Evolutionary conservation across 2,888 invertebrate species (phyloP).

Genomic region (Chesias legatella): DNA sequence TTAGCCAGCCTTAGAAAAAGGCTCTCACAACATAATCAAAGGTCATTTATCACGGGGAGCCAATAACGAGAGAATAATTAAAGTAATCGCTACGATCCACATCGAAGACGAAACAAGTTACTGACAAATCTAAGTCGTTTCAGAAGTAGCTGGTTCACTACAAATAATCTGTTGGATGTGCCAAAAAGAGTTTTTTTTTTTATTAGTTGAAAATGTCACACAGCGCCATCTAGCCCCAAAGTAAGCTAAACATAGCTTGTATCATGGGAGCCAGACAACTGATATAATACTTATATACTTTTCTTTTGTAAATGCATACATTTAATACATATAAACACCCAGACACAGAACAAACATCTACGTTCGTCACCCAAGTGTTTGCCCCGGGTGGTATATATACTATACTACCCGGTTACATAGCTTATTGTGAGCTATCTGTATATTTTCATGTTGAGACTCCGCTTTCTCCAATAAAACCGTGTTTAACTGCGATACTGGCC

Average conservation of each 20-base stretch:
- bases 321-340: no score
- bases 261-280: no score
- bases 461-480: constrained; percentile 41
- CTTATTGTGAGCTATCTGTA: not conserved
- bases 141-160: constrained; percentile 10
- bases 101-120: constrained; percentile 30
- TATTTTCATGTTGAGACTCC: constrained; percentile 5
- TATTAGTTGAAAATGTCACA: no score
- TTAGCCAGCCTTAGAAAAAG: not conserved
- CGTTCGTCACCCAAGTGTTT: no score
- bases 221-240: no score
- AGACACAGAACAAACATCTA: no score
- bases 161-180: not conserved
- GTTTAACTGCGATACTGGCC: constrained; percentile 31
- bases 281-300: no score
- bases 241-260: no score
- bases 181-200: no score
- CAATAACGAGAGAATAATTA: constrained; percentile 44
- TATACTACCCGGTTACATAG: no score
- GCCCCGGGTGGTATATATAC: no score
- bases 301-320: no score
- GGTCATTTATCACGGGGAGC: constrained; percentile 21
- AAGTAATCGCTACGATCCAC: constrained; percentile 47
- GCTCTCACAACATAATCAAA: constrained; percentile 8
- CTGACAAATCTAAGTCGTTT: not conserved